Evolutionary conservation across 2,113 vertebrate genomes (phyloP), one percentile per base, ranked within the genome.

Genomic region (Gymnogyps californianus): DNA sequence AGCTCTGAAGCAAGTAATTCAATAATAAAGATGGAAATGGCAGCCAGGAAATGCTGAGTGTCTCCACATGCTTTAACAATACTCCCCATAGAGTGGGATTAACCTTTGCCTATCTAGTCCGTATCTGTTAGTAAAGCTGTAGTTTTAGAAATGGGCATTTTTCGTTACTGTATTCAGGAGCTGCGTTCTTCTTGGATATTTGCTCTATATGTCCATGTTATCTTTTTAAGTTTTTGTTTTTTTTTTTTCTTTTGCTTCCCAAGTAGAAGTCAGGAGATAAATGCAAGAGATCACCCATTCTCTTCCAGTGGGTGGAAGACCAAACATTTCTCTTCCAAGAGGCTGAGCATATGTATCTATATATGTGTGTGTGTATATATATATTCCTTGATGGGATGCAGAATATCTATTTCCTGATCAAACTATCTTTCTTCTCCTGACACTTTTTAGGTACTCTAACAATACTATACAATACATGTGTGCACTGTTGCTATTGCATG

Each of bases 21-120:
- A 83, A 77, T 93, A 93, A 87, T 84, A 59, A 54, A 89, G 59
- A 51, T 96, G 65, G 38, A 79, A 94, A 78, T 65, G 83, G 49
- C 38, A 96, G 58, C 57, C 93, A 83, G 59, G 47, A 92, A 74
- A 83, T 55, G 51, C 55, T 85, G 78, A 52, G 64, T 90, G 34
- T 72, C 75, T 93, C 49, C 58, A 46, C 18, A 16, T 61, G 62
- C 58, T 95, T 85, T 83, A 79, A 72, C 54, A 86, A 15, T 65
- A n/a, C 49, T 87, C 20, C 21, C 40, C 13, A 26, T 21, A 55
- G 26, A n/a, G 31, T 8, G 44, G 36, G 26, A 71, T 94, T 95
- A 90, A 95, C 64, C 32, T 86, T 85, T 90, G 91, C 52, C 15
- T 81, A 4, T 40, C 66, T 65, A 40, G 34, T 67, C 34, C 0